phyloP scores from a whole-genome alignment of 1,140 invertebrate species.

The Odontomachus brunneus region DNA sequence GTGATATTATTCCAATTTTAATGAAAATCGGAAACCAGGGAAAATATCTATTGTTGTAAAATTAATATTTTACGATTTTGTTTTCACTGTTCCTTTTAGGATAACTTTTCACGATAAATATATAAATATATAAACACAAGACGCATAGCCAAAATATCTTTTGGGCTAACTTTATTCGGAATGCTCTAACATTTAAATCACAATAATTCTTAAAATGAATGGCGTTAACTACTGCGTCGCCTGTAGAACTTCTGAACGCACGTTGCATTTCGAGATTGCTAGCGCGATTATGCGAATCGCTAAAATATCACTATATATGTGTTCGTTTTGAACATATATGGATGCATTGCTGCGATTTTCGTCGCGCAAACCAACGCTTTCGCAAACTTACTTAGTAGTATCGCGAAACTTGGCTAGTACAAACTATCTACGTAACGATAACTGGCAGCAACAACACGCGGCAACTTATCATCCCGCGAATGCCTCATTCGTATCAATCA shows the following conservation, averaged over 20 bases:
- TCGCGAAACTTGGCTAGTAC: conserved; percentile 78
- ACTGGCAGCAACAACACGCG: conserved; percentile 70
- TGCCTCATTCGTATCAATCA: conserved; percentile 66
- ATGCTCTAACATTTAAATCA: too few relatives aligned
- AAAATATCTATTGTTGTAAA: too few relatives aligned
- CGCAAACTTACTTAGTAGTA: conserved; percentile 76
- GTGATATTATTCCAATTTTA: too few relatives aligned
- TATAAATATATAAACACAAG: too few relatives aligned
- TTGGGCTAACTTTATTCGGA: too few relatives aligned
- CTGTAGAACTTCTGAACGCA: conserved; percentile 12
- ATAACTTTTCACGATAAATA: too few relatives aligned
- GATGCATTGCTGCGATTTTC: conserved; percentile 69
- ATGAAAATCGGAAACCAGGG: too few relatives aligned
- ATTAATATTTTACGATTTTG: too few relatives aligned
- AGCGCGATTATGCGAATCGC: conserved; percentile 32
- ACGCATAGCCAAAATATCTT: too few relatives aligned
- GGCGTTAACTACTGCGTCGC: neutral
- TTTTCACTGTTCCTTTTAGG: too few relatives aligned
- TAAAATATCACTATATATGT: conserved; percentile 50
- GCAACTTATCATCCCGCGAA: conserved; percentile 52
- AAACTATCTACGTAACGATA: conserved; percentile 73
- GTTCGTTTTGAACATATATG: conserved; percentile 61
- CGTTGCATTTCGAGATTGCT: conserved; percentile 20
- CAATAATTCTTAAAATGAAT: neutral
- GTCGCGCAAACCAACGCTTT: conserved; percentile 56